Evolutionary conservation across 2,113 vertebrate species (phyloP).

Genomic region (Hippocampus barbouri): DNA sequence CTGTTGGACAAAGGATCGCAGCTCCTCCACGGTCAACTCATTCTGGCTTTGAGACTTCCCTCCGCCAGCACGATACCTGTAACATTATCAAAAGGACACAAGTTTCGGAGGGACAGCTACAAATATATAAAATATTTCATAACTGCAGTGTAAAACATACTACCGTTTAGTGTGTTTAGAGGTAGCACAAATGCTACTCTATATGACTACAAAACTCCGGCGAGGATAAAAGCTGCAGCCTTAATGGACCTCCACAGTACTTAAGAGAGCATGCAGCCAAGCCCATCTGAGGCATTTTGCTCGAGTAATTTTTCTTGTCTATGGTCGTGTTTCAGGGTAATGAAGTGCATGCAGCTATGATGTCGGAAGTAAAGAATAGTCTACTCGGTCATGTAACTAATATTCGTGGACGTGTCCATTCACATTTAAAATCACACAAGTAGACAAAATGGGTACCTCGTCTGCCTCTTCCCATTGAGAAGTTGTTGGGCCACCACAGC

Average conservation of each 20-base stretch:
- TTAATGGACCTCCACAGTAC: not conserved
- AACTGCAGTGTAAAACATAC: not conserved
- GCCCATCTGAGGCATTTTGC: no score
- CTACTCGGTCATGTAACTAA: not conserved
- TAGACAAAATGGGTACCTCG: constrained; percentile 72
- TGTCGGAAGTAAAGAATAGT: not conserved
- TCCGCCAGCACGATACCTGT: constrained; percentile 89
- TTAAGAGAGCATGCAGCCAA: no score
- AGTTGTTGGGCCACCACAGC: constrained; percentile 90
- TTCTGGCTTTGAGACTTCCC: constrained; percentile 89
- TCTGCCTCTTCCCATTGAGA: constrained; percentile 91
- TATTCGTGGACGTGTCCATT: not conserved
- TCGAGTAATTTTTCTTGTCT: no score
- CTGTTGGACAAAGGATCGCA: constrained; percentile 86
- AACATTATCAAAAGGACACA: constrained; percentile 3
- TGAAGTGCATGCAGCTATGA: no score
- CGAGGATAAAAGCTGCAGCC: not conserved
- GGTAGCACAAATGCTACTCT: not conserved
- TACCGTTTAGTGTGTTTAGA: not conserved
- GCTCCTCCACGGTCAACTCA: constrained; percentile 85
- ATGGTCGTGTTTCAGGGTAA: no score
- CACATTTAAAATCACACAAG: not conserved
- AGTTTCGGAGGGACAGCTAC: not conserved
- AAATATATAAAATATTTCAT: not conserved
- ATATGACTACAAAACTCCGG: not conserved